Percentiles rank a stretch among this genome's conserved stretches.
Evolutionary conservation across 2,113 vertebrate genomes (phyloP).

Genomic region (Mastomys natalensis): DNA sequence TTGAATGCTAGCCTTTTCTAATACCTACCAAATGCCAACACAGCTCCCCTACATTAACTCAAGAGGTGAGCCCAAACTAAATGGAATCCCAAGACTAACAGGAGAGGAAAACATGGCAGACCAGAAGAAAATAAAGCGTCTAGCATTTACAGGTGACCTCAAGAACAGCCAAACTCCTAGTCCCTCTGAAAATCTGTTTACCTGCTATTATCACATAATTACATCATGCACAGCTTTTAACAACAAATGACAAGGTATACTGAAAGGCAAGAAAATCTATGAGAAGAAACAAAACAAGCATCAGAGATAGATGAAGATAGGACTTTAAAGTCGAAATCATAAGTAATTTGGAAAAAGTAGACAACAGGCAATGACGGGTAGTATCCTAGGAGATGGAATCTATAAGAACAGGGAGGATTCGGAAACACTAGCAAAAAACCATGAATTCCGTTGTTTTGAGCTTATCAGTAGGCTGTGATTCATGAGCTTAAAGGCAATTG

Average conservation of each 20-base stretch:
- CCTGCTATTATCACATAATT: neutral
- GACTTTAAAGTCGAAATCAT: neutral
- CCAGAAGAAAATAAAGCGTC: neutral
- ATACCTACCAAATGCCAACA: neutral
- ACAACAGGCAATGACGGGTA: neutral
- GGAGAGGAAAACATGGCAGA: neutral
- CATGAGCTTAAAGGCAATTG: neutral
- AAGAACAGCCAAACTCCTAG: neutral
- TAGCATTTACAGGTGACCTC: neutral
- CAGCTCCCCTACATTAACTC: neutral
- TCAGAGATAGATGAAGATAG: neutral
- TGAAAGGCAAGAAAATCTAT: neutral
- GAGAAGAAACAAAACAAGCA: neutral
- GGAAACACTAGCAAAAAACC: neutral
- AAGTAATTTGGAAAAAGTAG: slow-evolving; percentile 10
- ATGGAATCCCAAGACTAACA: neutral
- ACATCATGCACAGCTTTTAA: neutral
- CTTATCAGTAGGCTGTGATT: neutral
- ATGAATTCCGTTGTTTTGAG: neutral
- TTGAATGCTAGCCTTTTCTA: neutral
- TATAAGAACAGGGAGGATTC: neutral
- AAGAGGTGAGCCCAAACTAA: neutral
- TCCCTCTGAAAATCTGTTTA: neutral
- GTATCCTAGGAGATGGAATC: neutral
- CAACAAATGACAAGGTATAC: neutral